Evolutionary conservation across 2,797 vertebrate genomes (phyloP), one percentile per base, ranked within the genome.

Genomic region (Nannoperca obscura): DNA sequence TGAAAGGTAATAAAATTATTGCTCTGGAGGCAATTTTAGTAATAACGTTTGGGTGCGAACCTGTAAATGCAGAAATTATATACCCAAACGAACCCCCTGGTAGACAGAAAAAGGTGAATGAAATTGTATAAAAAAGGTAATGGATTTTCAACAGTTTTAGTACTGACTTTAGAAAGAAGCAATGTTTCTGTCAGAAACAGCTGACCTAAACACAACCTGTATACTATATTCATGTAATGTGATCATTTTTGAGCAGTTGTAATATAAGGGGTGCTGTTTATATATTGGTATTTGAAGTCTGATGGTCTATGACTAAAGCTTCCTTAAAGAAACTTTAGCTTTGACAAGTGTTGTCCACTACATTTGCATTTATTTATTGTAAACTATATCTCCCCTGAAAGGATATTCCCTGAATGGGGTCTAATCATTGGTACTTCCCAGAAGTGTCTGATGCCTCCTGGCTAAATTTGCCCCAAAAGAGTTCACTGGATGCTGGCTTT

Each of bases 1-100:
- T 76, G 61, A 79, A 24, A 60, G 2, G 3, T 60, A 24, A 44
- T 20, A 32, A 3, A 42, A 22, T 68, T 4, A 52, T 66, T 52
- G 20, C 50, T 32, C 49, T 22, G 36, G 42, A 46, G 67, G 17
- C 53, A 65, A 19, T 68, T 50, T 78, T 0, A 60, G 7, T 24
- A 20, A 32, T 34, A 19, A 38, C 20, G 44, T 53, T 71, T 57
- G 7, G 57, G 42, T 50, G 32, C 2, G 34, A 69, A 69, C 36
- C 7, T 63, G 19, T 36, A 40, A 54, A 49, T 53, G 36, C 19
- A 42, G 7, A 34, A 49, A n/a, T 6, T 34, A 19, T 5, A 15
- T 1, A 32, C 22, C 49, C 19, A 34, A 6, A 9, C 11, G 5
- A 5, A 59, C 1, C 36, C 6, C 9, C 27, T 38, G 42, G 42